Evolutionary conservation across 2,113 vertebrate species (phyloP), one percentile per base, ranked within the genome.

Genomic region (Reinhardtius hippoglossoides): DNA sequence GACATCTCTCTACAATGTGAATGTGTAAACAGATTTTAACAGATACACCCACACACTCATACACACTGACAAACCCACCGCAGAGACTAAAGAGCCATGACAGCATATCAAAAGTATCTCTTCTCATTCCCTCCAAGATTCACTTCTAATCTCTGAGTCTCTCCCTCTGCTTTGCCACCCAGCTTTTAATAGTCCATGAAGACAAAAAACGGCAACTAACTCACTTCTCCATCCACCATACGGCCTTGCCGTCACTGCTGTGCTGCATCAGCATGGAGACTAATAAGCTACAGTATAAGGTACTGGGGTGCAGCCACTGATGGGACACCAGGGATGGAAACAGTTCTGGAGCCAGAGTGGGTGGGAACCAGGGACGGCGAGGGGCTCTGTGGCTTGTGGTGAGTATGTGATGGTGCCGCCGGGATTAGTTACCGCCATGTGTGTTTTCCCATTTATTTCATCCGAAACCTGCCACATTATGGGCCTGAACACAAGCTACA

Each of bases 381-480:
- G 76, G 61, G 73, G 71, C 71, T 80, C 71, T 89, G 87, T 74
- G 87, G 87, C 71, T 91, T 91, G 90, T 78, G 90, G 89, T 69
- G 80, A 87, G 81, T 40, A 65, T 81, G 70, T 66, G 83, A 89
- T 79, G 88, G 83, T 92, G 84, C 78, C 60, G 79, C 59, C 40
- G 78, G 87, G 82, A 89, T 89, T 89, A 89, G 87, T 84, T 85
- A 85, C 79, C 67, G 66, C 76, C 88, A 82, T 84, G 82, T 89
- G 90, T 83, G 79, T 87, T 90, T 91, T 88, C 80, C 83, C 76
- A 87, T 89, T 91, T 71, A 85, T 84, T 89, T 86, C 74, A 88
- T 78, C 69, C 56, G 55, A 85, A 90, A 80, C 80, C 74, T 85
- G 81, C 86, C 85, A 88, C 81, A 88, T 82, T 71, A 78, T 52